phyloP scores from a whole-genome alignment of 2,888 invertebrate genomes.

The Polyommatus iphigenia region DNA sequence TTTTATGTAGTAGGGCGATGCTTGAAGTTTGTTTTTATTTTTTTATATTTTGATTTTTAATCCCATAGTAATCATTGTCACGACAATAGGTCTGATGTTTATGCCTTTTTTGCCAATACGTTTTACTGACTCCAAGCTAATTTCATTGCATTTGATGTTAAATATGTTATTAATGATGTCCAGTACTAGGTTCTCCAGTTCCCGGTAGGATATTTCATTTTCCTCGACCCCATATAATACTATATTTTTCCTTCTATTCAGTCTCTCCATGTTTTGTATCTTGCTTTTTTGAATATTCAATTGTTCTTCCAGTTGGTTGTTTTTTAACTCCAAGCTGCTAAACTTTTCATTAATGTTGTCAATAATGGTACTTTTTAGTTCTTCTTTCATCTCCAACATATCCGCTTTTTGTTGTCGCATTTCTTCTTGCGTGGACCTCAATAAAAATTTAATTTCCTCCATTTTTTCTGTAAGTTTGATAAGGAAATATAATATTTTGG shows the following conservation, averaged over 20 bases:
- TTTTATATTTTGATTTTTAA: slow-evolving; percentile 35
- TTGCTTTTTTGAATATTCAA: slow-evolving; percentile 1
- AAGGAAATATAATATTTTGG: too few relatives aligned
- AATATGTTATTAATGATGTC: slow-evolving; percentile 40
- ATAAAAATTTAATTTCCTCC: too few relatives aligned
- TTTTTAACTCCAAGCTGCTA: slow-evolving; percentile 27
- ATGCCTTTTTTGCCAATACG: slow-evolving; percentile 41
- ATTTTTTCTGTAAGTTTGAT: too few relatives aligned
- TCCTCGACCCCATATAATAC: background rate
- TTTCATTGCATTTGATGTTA: slow-evolving; percentile 35
- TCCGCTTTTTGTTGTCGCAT: too few relatives aligned
- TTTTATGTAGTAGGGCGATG: slow-evolving; percentile 36
- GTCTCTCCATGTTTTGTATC: background rate
- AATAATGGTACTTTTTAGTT: too few relatives aligned
- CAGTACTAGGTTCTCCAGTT: slow-evolving; percentile 29
- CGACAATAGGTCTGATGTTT: slow-evolving; percentile 39
- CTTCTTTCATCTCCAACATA: too few relatives aligned
- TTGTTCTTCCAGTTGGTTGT: slow-evolving; percentile 27
- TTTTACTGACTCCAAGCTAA: slow-evolving; percentile 38
- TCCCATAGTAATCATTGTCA: slow-evolving; percentile 37
- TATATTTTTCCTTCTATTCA: background rate
- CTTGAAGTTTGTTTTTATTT: slow-evolving; percentile 36
- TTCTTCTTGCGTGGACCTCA: too few relatives aligned
- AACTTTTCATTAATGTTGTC: background rate
- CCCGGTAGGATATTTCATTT: slow-evolving; percentile 3